Evolutionary conservation across 2,888 invertebrate species (phyloP), one percentile per base, ranked within the genome.

Genomic region (Mactromeris polynyma): DNA sequence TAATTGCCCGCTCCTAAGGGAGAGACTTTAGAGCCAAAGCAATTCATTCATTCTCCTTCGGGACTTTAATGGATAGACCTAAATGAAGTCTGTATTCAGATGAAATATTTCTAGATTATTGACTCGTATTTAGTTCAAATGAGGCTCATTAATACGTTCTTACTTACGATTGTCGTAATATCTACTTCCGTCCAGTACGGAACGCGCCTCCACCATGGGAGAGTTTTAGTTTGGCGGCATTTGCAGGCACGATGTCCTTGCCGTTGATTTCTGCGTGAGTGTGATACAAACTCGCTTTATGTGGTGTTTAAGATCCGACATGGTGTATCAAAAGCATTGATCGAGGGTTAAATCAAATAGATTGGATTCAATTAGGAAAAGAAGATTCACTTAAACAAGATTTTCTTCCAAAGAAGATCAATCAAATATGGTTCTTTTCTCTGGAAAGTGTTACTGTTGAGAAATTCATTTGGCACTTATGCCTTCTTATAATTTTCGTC

Each of bases 71-170:
- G 89, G 89, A 91, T 89, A 91, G 91, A 89, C 84, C 86, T 88
- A 91, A 89, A 89, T 91, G 91, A 91, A 87, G 91, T 91, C 88
- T 87, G 88, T 88, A 92, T 92, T 91, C 92, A 87, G 89, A 92
- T 92, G 92, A 90, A 92, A 91, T 92, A 92, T 92, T 92, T 88
- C 89, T 64, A 85, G 90, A 89, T 92, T 92, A 92, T 90, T 90
- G 90, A 89, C 85, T 83, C 87, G 84, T 86, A 90, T 89, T 88
- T 88, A 77, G 86, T 89, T 88, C 89, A 79, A 92, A 92, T 87
- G 89, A 89, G 89, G 85, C 88, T 91, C 90, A 89, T 90, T 90
- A 90, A 89, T 87, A 78, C 85, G 58, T 36, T 81, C 84, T 84
- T 87, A 83, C 86, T 87, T 88, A 89, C 84, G 85, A 87, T 79